phyloP scores from a whole-genome alignment of 1,140 invertebrate genomes.

The Branchinecta lynchi region DNA sequence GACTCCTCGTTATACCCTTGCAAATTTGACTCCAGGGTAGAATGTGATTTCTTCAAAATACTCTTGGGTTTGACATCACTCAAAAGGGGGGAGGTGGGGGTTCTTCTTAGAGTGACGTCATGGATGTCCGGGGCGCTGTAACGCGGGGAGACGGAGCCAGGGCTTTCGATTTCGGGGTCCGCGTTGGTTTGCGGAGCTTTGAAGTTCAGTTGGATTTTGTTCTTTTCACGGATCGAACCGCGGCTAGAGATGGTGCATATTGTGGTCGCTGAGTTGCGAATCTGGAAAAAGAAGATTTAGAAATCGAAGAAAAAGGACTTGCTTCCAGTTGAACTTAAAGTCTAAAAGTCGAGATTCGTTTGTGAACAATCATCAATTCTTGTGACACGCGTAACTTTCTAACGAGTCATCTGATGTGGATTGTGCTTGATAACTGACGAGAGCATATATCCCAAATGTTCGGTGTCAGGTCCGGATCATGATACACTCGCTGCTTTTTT shows the following conservation, averaged over 20 bases:
- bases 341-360: no score
- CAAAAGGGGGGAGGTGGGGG: not conserved
- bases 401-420: no score
- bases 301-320: no score
- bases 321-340: no score
- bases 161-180: not conserved
- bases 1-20: not conserved
- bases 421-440: no score
- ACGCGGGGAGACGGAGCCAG: not conserved
- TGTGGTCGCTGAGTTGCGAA: not conserved
- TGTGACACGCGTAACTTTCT: no score
- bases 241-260: constrained; percentile 6
- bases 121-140: not conserved
- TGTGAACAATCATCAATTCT: no score
- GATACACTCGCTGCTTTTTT: no score
- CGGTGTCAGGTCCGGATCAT: no score
- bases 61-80: not conserved
- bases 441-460: no score
- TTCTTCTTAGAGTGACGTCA: not conserved
- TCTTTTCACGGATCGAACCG: constrained; percentile 3
- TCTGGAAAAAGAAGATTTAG: not conserved
- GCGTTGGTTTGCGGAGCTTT: not conserved
- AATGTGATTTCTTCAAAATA: constrained; percentile 4
- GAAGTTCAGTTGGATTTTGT: not conserved
- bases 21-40: not conserved